Conservation (phyloP, 92 coral and sea anemone genomes). For the Umimayanthus chanpuru region DNA sequence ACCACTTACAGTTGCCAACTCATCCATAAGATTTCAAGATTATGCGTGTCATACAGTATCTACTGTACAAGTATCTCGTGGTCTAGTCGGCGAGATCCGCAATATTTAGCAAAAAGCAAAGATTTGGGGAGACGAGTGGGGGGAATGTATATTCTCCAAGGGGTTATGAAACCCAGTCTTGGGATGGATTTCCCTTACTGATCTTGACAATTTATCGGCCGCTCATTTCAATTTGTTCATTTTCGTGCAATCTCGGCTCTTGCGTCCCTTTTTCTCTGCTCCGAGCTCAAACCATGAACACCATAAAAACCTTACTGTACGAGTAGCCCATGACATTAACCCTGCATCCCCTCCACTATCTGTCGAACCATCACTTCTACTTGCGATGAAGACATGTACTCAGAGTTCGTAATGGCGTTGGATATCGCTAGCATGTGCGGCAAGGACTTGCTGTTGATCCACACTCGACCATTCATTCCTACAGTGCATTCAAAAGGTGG, state of each 20-base stretch:
- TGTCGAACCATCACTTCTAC: conserved; percentile 84
- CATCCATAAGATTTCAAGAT: too few species aligned
- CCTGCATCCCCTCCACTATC: conserved; percentile 74
- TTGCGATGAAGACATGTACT: conserved; percentile 82
- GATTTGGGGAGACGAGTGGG: too few species aligned
- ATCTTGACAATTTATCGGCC: neutral
- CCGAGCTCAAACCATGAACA: neutral
- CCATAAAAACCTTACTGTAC: neutral
- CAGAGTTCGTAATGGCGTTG: conserved; percentile 85
- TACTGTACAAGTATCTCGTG: too few species aligned
- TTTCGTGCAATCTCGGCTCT: neutral
- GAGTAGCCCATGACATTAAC: neutral
- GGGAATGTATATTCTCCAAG: too few species aligned
- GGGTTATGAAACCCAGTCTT: neutral
- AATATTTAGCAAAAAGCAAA: too few species aligned
- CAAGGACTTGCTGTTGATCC: conserved; percentile 79
- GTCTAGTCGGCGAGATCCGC: too few species aligned
- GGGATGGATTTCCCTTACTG: neutral
- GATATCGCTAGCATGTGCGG: conserved; percentile 76
- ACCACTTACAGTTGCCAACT: too few species aligned
- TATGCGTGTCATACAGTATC: too few species aligned
- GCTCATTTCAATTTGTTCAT: neutral
- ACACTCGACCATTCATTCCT: conserved; percentile 93
- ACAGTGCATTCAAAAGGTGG: conserved; percentile 89
- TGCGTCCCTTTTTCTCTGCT: neutral